Percentiles rank a stretch among this genome's conserved stretches.
phyloP scores from a whole-genome alignment of 2,113 vertebrate genomes.

The Psophia crepitans region DNA sequence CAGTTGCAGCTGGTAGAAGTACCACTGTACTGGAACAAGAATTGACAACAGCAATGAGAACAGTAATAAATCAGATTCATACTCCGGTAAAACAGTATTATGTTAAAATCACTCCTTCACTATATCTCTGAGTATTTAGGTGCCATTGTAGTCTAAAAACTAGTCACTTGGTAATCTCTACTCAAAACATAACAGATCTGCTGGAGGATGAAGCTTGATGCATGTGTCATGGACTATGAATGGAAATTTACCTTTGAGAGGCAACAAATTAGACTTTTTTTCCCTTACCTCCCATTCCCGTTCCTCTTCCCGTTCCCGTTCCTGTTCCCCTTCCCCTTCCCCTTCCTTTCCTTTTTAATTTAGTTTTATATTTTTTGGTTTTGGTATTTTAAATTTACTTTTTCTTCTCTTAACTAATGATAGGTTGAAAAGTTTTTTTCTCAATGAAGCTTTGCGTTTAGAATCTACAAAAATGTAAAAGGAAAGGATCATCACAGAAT shows the following conservation, averaged over 20 bases:
- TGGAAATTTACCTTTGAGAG: background rate
- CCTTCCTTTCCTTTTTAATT: no score
- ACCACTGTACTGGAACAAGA: background rate
- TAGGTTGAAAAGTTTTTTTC: background rate
- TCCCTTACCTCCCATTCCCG: no score
- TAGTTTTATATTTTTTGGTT: no score
- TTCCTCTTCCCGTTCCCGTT: no score
- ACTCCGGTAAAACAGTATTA: background rate
- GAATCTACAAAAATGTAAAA: background rate
- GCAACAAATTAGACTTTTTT: background rate
- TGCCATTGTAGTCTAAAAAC: background rate
- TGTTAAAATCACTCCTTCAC: background rate
- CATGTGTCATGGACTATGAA: fast-evolving
- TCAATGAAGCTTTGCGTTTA: background rate
- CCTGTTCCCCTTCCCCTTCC: no score
- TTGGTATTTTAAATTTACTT: background rate
- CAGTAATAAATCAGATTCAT: background rate
- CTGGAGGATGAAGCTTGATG: background rate
- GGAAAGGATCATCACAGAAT: background rate
- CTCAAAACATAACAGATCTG: background rate
- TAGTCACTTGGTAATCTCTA: background rate
- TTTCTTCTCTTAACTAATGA: background rate
- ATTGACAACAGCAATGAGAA: background rate
- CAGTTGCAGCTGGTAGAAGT: background rate
- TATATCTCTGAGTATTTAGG: background rate